phyloP scores from a whole-genome alignment of 2,113 vertebrate genomes.

The Cololabis saira region DNA sequence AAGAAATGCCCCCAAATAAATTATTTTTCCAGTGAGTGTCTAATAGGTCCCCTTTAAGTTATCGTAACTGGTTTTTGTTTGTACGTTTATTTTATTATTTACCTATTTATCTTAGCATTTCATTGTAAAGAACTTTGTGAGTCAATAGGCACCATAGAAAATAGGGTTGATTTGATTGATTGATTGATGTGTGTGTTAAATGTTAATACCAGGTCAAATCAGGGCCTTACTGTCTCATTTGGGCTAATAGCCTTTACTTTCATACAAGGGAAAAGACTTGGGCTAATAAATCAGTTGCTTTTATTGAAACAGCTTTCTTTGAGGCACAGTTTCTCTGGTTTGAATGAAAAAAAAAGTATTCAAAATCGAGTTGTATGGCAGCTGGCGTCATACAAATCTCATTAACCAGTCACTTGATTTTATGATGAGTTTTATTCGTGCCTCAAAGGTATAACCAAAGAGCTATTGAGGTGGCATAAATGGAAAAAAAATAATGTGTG shows the following conservation, averaged over 20 bases:
- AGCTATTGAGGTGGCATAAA: constrained; percentile 26
- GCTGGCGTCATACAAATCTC: constrained; percentile 38
- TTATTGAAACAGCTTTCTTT: constrained; percentile 6
- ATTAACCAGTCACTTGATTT: constrained; percentile 63
- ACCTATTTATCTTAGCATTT: too few species aligned
- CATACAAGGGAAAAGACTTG: constrained; percentile 3
- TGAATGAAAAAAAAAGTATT: constrained; percentile 21
- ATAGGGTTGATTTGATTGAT: too few species aligned
- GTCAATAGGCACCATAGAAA: too few species aligned
- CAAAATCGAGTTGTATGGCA: constrained; percentile 27
- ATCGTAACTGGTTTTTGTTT: too few species aligned
- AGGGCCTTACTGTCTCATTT: constrained; percentile 10
- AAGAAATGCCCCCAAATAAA: too few species aligned
- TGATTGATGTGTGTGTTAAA: too few species aligned
- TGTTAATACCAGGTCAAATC: background rate
- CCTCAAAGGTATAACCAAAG: constrained; percentile 28
- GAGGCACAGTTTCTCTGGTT: constrained; percentile 4
- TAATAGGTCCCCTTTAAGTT: too few species aligned
- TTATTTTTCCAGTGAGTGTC: too few species aligned
- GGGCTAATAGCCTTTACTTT: constrained; percentile 28
- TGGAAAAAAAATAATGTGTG: constrained; percentile 28
- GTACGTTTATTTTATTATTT: too few species aligned
- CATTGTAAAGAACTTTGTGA: too few species aligned
- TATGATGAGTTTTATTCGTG: constrained; percentile 42
- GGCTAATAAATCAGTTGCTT: constrained; percentile 14